Conservation (phyloP, 2,797 vertebrate species). For the Pangasius krempfi region DNA sequence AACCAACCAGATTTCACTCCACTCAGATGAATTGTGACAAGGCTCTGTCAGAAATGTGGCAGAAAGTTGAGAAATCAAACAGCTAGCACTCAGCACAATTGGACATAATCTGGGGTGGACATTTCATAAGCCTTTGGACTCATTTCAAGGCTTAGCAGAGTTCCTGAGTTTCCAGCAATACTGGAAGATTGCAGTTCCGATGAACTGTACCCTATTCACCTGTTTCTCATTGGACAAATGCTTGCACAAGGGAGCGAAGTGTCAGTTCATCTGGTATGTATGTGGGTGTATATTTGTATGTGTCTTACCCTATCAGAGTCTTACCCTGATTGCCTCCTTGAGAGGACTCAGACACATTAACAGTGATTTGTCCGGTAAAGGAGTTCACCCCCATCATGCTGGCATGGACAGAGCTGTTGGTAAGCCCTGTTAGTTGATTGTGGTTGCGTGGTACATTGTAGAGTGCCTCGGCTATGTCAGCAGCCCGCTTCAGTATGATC, state of each 20-base stretch:
- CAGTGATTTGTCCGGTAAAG: conserved; percentile 93
- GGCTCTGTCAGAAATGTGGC: conserved; percentile 10
- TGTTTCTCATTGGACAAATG: conserved; percentile 3
- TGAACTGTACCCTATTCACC: conserved; percentile 36
- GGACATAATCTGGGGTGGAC: conserved; percentile 24
- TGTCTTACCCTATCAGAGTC: too few species aligned
- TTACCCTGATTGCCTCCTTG: conserved; percentile 94
- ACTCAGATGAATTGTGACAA: neutral
- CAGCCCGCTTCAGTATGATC: conserved; percentile 95
- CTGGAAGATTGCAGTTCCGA: conserved; percentile 8
- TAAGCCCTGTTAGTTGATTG: conserved; percentile 89
- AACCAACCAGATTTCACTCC: neutral
- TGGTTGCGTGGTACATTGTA: conserved; percentile 97
- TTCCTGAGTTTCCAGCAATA: conserved; percentile 22
- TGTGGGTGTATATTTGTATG: neutral
- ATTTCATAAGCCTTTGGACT: conserved; percentile 37
- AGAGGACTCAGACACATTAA: conserved; percentile 91
- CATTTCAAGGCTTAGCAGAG: conserved; percentile 38
- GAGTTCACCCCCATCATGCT: conserved; percentile 99
- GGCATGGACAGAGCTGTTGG: conserved; percentile 86
- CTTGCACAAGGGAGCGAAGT: conserved; percentile 11
- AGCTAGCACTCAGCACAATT: conserved; percentile 20
- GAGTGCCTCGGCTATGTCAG: conserved; percentile 95
- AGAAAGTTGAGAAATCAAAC: conserved; percentile 32
- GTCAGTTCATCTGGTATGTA: conserved; percentile 10